These are phyloP conservation scores for Synanthedon tipuliformis DNA, from an alignment of 2,888 invertebrate species.

Conservation along the genomic window DNA sequence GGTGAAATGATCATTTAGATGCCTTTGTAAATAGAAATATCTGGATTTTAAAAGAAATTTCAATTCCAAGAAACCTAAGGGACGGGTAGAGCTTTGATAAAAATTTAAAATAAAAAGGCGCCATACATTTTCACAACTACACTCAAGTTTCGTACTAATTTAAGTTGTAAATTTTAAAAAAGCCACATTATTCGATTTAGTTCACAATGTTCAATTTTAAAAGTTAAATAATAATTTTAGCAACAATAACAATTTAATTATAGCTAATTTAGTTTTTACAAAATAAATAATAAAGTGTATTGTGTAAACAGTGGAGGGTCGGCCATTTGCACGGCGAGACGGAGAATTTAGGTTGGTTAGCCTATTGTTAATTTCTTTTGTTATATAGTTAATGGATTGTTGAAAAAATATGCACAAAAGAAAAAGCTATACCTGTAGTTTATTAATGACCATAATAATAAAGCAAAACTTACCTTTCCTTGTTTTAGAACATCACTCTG, in stretches of 20 bases:
- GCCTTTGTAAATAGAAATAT: no score
- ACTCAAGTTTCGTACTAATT: no score
- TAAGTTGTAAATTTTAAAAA: background rate
- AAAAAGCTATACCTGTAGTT: constrained; percentile 30
- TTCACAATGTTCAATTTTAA: constrained; percentile 26
- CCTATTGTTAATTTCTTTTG: constrained; percentile 47
- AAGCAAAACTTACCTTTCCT: constrained; percentile 60
- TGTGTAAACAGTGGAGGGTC: constrained; percentile 77
- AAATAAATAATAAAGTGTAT: constrained; percentile 33
- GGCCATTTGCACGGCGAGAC: constrained; percentile 79
- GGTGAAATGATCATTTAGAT: no score
- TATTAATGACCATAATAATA: constrained; percentile 43
- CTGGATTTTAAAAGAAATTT: no score
- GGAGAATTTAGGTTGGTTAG: constrained; percentile 72
- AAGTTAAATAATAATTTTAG: constrained; percentile 16
- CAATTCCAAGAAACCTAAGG: no score
- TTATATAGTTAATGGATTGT: constrained; percentile 55
- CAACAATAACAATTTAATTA: constrained; percentile 13
- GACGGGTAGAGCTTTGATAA: no score
- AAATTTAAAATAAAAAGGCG: no score
- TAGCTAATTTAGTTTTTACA: no score
- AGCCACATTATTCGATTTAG: constrained; percentile 20
- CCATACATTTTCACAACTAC: no score
- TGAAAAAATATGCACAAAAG: constrained; percentile 54
- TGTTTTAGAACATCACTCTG: constrained; percentile 66